Conservation (phyloP, 2,113 vertebrate species). For the Nycticorax nycticorax region DNA sequence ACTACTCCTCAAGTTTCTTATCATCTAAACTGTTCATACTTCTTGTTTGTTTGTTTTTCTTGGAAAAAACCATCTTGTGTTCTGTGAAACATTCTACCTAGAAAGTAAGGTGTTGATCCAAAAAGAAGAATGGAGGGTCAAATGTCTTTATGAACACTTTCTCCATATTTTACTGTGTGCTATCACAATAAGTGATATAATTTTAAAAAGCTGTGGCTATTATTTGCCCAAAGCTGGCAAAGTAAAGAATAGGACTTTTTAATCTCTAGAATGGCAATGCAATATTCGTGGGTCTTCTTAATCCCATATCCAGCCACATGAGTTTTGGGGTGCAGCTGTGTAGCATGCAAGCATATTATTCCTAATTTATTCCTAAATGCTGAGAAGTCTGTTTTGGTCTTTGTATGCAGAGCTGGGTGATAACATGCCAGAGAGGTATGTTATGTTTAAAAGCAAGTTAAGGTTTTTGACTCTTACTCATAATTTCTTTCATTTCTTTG, state of each 20-base stretch:
- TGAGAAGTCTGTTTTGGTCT: constrained; percentile 10
- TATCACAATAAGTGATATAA: not conserved
- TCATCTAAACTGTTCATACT: not conserved
- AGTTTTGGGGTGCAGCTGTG: not conserved
- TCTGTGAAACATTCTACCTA: not conserved
- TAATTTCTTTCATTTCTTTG: not conserved
- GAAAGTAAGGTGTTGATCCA: not conserved
- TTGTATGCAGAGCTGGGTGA: not conserved
- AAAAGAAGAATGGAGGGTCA: not conserved
- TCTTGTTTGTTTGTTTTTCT: not conserved
- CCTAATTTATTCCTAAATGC: not conserved
- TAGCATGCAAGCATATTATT: not conserved
- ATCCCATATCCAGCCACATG: not conserved
- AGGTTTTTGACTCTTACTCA: not conserved
- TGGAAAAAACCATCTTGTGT: not conserved
- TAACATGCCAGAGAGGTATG: not conserved
- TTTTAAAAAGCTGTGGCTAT: not conserved
- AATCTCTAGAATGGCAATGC: not conserved
- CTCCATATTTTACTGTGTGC: not conserved
- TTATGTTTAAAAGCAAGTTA: not conserved
- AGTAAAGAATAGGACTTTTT: not conserved
- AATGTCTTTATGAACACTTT: not conserved
- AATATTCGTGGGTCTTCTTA: not conserved
- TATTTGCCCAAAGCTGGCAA: not conserved
- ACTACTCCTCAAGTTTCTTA: not conserved